Conservation (phyloP, 2,888 invertebrate genomes). For the Rotaria sp. region DNA sequence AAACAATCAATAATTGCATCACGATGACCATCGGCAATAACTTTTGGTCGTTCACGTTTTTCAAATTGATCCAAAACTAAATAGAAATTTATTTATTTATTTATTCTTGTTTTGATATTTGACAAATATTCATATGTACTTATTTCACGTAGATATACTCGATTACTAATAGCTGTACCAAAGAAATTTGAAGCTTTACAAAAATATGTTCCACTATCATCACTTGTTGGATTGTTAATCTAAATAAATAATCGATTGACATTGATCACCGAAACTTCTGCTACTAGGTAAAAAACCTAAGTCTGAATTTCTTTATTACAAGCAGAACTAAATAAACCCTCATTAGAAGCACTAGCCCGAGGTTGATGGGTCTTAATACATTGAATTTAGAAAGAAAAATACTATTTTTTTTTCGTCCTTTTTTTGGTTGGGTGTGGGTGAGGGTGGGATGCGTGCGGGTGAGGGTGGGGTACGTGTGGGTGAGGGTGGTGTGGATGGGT, state of each 20-base stretch:
- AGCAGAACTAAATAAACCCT: too few relatives aligned
- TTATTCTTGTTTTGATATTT: not conserved
- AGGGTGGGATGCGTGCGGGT: too few relatives aligned
- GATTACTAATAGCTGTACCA: slow-evolving; percentile 39
- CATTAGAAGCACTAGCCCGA: too few relatives aligned
- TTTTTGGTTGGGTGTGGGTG: too few relatives aligned
- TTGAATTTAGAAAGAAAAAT: too few relatives aligned
- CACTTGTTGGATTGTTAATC: slow-evolving; percentile 28
- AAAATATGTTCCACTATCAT: slow-evolving; percentile 39
- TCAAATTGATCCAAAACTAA: slow-evolving; percentile 36
- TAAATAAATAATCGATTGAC: not conserved
- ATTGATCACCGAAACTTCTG: too few relatives aligned
- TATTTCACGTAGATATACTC: slow-evolving; percentile 39
- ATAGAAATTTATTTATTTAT: not conserved
- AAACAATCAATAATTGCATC: slow-evolving; percentile 39
- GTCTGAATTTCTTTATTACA: too few relatives aligned
- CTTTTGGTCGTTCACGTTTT: slow-evolving; percentile 40
- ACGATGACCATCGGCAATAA: slow-evolving; percentile 38
- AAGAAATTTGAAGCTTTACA: slow-evolving; percentile 38
- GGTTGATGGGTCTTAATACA: too few relatives aligned
- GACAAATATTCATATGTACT: not conserved
- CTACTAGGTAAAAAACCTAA: too few relatives aligned
- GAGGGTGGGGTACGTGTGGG: too few relatives aligned
- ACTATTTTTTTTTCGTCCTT: too few relatives aligned
- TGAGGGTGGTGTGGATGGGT: too few relatives aligned